Evolutionary conservation across 2,113 vertebrate genomes (phyloP).

Genomic region (Gymnogyps californianus): DNA sequence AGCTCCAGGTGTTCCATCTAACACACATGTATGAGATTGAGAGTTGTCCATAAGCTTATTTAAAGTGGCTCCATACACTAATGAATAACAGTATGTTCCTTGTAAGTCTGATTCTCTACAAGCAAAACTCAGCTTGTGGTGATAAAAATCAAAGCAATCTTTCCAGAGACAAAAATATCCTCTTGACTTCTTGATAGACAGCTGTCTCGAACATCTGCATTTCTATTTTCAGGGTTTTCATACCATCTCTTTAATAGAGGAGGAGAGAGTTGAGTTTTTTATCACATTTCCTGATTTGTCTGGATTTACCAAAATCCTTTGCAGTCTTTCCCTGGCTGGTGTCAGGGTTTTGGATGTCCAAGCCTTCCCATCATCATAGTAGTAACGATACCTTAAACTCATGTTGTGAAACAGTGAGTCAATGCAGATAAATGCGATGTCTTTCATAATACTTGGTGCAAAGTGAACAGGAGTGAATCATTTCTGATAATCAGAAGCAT

Average conservation of each 20-base stretch:
- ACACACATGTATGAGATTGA: not conserved
- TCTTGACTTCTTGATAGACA: not conserved
- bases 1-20: not conserved
- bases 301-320: not conserved
- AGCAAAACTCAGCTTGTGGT: not conserved
- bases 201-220: not conserved
- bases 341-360: not conserved
- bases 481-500: conserved; percentile 55
- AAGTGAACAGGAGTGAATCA: conserved; percentile 63
- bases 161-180: not conserved
- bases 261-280: not conserved
- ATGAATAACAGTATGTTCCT: not conserved
- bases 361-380: not conserved
- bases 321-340: not conserved
- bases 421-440: conserved; percentile 43
- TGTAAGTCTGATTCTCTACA: not conserved
- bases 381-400: not conserved
- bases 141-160: not conserved
- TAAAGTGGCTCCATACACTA: not conserved
- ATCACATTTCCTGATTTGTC: not conserved
- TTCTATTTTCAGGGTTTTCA: not conserved
- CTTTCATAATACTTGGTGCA: conserved; percentile 50
- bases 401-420: conserved; percentile 52
- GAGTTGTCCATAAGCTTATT: not conserved
- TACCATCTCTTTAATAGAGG: not conserved